A percentile compares a stretch with the other conserved stretches of the same genome.
phyloP scores from a whole-genome alignment of 2,113 vertebrate species.

The Prolemur simus region DNA sequence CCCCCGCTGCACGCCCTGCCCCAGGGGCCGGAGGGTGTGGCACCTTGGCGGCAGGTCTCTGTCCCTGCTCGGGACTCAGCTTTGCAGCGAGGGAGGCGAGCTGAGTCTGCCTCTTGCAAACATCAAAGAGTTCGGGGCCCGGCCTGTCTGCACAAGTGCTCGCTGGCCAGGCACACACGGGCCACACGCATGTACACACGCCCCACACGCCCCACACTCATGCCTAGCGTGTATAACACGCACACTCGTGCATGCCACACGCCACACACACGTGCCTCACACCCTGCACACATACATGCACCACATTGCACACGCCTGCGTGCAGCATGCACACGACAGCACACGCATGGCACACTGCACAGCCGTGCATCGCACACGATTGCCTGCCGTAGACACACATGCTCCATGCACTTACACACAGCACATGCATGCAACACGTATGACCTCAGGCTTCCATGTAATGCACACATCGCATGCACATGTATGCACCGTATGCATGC shows the following conservation, averaged over 20 bases:
- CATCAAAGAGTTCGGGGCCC: conserved; percentile 20
- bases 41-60: not conserved
- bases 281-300: not conserved
- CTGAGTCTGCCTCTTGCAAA: not conserved
- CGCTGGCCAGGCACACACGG: not conserved
- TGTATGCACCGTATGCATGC: not conserved
- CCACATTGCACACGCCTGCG: not conserved
- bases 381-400: not conserved
- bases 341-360: not conserved
- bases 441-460: not conserved
- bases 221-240: no score
- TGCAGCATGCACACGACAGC: not conserved
- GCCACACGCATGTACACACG: not conserved
- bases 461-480: not conserved
- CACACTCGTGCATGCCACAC: not conserved
- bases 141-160: conserved; percentile 41
- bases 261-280: not conserved
- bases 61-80: not conserved
- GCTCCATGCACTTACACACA: fast-evolving
- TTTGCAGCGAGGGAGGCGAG: not conserved
- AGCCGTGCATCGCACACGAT: not conserved
- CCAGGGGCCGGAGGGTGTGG: not conserved
- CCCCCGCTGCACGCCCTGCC: not conserved
- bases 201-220: not conserved
- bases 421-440: not conserved